A percentile compares a stretch with the other conserved stretches of the same genome.
Evolutionary conservation across 2,888 invertebrate species (phyloP).

Genomic region (Cremastinae sp.): DNA sequence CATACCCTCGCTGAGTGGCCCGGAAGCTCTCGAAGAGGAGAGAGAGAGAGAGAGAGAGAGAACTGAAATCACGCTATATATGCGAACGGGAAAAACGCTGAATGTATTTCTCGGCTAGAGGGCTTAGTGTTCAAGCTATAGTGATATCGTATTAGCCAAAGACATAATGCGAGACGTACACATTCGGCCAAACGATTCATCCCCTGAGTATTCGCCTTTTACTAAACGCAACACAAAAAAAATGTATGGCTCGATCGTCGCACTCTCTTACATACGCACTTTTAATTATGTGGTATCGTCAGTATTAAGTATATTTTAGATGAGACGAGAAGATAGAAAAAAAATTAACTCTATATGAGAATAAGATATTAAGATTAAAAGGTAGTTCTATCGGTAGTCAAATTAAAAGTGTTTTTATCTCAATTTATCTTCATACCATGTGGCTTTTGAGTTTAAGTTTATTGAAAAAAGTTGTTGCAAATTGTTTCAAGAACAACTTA

Average conservation of each 20-base stretch:
- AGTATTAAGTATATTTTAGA: too few relatives aligned
- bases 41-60: slow-evolving; percentile 7
- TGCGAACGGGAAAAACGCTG: slow-evolving; percentile 19
- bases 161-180: slow-evolving; percentile 56
- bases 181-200: slow-evolving; percentile 17
- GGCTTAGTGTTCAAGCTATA: slow-evolving; percentile 67
- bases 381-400: too few relatives aligned
- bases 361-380: too few relatives aligned
- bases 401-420: too few relatives aligned
- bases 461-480: too few relatives aligned
- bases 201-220: slow-evolving; percentile 12
- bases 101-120: slow-evolving; percentile 53
- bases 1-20: slow-evolving; percentile 30
- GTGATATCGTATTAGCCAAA: slow-evolving; percentile 52
- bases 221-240: slow-evolving; percentile 1
- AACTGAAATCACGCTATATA: slow-evolving; percentile 38
- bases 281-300: too few relatives aligned
- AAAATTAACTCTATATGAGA: too few relatives aligned
- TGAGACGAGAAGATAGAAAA: too few relatives aligned
- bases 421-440: too few relatives aligned
- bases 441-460: too few relatives aligned
- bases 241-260: slow-evolving; percentile 26
- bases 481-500: too few relatives aligned
- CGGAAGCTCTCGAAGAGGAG: slow-evolving; percentile 32
- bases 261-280: slow-evolving; percentile 30